Base-by-base conservation (phyloP, 2,797 vertebrate genomes). In the Paguma larvata region DNA sequence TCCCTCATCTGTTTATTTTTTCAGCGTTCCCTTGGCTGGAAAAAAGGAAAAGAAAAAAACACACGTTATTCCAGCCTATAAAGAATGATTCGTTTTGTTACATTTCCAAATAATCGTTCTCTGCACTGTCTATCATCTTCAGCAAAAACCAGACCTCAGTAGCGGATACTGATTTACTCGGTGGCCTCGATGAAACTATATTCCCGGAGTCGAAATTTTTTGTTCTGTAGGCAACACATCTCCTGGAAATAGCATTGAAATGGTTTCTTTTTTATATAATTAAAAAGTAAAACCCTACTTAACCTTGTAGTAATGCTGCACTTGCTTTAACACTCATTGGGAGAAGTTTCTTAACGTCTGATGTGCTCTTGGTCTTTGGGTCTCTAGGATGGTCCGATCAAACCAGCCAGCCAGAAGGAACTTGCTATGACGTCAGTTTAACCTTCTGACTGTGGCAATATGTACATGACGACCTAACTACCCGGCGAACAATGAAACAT, bases 1-100 rank as follows among this genome's bases (percentile, higher is more conserved):
- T 98, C 95, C 93, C 85, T 94, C 85, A 94, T 96, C 94, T 97
- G 79, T 97, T 98, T 95, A 80, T 89, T 95, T 91, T 84, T 92
- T 83, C 51, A 79, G 12, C 53, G 48, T 96, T 88, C 59, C 16
- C 86, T 93, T 85, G 70, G 63, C 59, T 97, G 72, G 12, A 63
- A 48, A 70, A 90, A 95, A 89, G 23, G 32, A 72, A 46, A 82
- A 21, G 21, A 78, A 77, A 51, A 48, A 67, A 30, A 30, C 7
- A 48, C 7, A 56, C 30, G 80, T 88, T 38, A 63, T 97, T 97
- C 82, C 44, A 80, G 89, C 13, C 10, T 3, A 38, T 95, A 70
- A 34, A 53, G 67, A 91, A 92, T 70, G n/a, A 0, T 94, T 97
- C 95, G 70, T 11, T 94, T 97, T 97, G 44, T 96, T 94, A 46